These are phyloP conservation scores for Tricholaema leucomelas DNA, from an alignment of 2,113 vertebrate genomes.

Conservation along the genomic window DNA sequence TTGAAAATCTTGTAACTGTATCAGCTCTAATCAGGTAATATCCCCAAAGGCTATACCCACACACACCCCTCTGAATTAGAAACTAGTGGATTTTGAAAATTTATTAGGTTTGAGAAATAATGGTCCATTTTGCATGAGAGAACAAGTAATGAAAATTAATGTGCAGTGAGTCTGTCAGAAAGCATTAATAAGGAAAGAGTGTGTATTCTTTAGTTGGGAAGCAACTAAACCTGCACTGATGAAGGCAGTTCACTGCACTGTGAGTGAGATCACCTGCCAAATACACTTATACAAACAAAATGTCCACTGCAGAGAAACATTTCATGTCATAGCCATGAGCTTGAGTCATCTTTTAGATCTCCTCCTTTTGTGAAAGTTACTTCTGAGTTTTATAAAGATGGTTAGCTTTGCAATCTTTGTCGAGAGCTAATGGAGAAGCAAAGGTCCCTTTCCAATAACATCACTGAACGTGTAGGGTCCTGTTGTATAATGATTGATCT, in stretches of 20 bases:
- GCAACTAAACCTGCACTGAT: slow-evolving; percentile 29
- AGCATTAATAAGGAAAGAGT: background rate
- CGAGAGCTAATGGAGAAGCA: background rate
- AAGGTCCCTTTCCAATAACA: background rate
- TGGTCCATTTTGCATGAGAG: slow-evolving; percentile 7
- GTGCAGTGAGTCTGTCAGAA: slow-evolving; percentile 45
- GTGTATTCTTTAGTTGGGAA: background rate
- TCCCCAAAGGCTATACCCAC: background rate
- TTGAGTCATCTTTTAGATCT: background rate
- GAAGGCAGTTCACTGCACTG: background rate
- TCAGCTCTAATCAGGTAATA: background rate
- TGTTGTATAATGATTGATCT: slow-evolving; percentile 38
- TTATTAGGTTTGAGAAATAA: background rate
- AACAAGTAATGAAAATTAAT: slow-evolving; percentile 27
- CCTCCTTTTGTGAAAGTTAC: background rate
- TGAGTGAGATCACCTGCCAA: background rate
- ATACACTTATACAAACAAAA: background rate
- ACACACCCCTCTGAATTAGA: background rate
- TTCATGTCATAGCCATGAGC: background rate
- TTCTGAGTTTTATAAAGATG: background rate
- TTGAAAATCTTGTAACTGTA: background rate
- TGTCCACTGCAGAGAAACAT: background rate
- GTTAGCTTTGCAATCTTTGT: background rate
- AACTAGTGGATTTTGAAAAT: background rate
- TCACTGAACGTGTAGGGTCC: background rate